These are phyloP conservation scores for Netelia fuscicornis DNA, from an alignment of 2,888 invertebrate genomes.

Conservation along the genomic window DNA sequence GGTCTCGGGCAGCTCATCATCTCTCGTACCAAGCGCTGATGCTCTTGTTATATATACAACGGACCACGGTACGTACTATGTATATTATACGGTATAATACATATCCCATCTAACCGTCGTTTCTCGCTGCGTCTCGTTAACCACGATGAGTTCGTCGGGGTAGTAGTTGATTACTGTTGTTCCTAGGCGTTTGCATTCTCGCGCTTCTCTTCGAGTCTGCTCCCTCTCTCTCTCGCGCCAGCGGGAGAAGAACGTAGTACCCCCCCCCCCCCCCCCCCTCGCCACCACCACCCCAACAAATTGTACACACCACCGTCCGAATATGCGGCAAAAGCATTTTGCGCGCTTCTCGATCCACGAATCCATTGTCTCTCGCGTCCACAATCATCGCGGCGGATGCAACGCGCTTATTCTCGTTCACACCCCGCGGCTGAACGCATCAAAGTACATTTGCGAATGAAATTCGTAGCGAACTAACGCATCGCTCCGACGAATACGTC, in stretches of 20 bases:
- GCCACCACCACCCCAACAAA: not conserved
- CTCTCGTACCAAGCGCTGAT: no score
- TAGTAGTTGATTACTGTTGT: slow-evolving; percentile 67
- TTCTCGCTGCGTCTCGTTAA: slow-evolving; percentile 60
- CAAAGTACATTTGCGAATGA: no score
- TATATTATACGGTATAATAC: slow-evolving; percentile 9
- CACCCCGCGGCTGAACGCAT: no score
- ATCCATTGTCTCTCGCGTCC: no score
- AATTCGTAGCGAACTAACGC: no score
- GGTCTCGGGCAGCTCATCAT: no score
- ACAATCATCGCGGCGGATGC: no score
- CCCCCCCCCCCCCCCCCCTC: not conserved
- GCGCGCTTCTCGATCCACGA: not conserved
- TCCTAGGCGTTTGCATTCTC: slow-evolving; percentile 33
- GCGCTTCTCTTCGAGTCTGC: not conserved
- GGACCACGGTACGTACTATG: slow-evolving; percentile 15
- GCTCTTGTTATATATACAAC: slow-evolving; percentile 12
- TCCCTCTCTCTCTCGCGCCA: not conserved
- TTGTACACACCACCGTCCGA: slow-evolving; percentile 53
- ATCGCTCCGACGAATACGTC: no score
- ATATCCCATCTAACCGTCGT: slow-evolving; percentile 47
- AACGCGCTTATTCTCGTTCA: no score
- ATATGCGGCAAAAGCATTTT: slow-evolving; percentile 46
- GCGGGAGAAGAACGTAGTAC: not conserved
- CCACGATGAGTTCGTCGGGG: slow-evolving; percentile 64